Evolutionary conservation across 2,113 vertebrate genomes (phyloP), one percentile per base, ranked within the genome.

Genomic region (Catharus minimus): DNA sequence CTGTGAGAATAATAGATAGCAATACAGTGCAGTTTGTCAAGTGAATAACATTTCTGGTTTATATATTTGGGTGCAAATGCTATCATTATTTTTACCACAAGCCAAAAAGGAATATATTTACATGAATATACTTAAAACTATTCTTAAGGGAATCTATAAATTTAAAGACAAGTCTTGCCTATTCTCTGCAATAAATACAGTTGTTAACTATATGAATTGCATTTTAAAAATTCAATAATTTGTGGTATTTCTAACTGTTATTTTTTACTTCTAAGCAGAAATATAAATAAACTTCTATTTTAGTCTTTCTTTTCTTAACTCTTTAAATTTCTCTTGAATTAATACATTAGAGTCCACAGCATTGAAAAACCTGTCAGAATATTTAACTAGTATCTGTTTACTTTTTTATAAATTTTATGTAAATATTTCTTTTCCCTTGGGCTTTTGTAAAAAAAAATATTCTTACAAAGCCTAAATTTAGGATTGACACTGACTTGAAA

Each of bases 1-100:
- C 68, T 56, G 80, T 33, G 23, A 94, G 95, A 97, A 96, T 96
- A 97, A 97, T 96, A 86, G 82, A 91, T 78, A 94, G 68, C 60
- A 93, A 62, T 91, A 69, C 44, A 43, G 26, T 93, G 82, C 83
- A 90, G 84, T 95, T 94, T 97, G 88, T 97, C 92, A 97, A 93
- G 86, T 84, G 90, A 95, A 93, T 95, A 81, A 53, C 89, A 55
- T 94, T 94, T 92, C 89, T 96, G 89, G 53, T 80, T 97, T 96
- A 92, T 97, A 96, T 96, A 84, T 93, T 88, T 94, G 78, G 64
- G 72, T 90, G 74, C 73, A 88, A 95, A 96, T 93, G 27, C 56
- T 94, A 95, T 92, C 90, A 85, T 88, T 96, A 95, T 89, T 97
- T 94, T 92, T 82, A 66, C 81, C 67, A 82, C 39, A 82, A 89